Base-by-base conservation (phyloP, 2,888 invertebrate species). In the Caradrina clavipalpis region DNA sequence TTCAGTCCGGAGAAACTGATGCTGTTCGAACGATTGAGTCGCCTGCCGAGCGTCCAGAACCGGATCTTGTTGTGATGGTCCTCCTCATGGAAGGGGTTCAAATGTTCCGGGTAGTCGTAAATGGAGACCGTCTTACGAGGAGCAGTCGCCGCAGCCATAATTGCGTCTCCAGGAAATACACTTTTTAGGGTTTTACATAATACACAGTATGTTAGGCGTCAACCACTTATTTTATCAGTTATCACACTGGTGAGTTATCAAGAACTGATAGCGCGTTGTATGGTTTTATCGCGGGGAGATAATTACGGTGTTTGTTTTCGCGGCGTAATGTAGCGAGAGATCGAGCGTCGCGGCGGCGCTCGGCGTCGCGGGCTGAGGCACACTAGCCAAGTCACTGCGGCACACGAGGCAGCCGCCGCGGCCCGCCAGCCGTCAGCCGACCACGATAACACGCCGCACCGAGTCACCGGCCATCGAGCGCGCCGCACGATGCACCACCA, bases 1-100 rank as follows among this genome's bases (percentile, higher is more conserved):
- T 96, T 96, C 68, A 97, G 91, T 81, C 96, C 96, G 54, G 95
- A 94, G 81, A 97, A 95, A 57, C 95, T 97, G 88, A 97, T 97
- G 89, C 97, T 97, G 88, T 96, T 97, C 6, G 96, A 96, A 73
- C 97, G 92, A 69, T 87, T 92, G 54, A 96, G 93, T 85, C 96
- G 96, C 81, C 93, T 94, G 54, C 96, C 96, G 35, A 97, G 92
- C 22, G 96, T 96, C 97, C 97, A 97, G 89, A 97, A 97, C 64
- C 97, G 91, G 76, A 97, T 94, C 85, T 96, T 96, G 86, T 96
- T 97, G 87, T 97, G 97, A 88, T 97, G 96, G 79, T 97, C 97
- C 64, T 97, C 97, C 83, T 97, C 97, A 78, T 96, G 96, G 90
- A 98, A 98, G 26, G 98, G 98, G 92, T 98, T 98, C 78, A 98